Evolutionary conservation across 2,113 vertebrate genomes (phyloP).

Genomic region (Tragelaphus buxtoni): DNA sequence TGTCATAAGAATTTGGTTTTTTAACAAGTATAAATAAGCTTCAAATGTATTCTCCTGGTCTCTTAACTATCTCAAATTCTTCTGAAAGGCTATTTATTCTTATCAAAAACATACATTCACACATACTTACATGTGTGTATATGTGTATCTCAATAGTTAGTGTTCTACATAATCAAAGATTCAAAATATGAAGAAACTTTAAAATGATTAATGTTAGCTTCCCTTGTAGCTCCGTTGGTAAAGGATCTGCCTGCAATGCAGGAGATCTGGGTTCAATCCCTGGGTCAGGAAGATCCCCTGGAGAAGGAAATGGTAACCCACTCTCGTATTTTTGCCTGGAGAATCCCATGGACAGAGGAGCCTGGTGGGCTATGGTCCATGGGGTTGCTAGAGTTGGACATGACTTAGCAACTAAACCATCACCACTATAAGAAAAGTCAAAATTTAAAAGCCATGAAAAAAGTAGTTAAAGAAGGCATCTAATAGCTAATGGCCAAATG

Average conservation of each 20-base stretch:
- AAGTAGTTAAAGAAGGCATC: not conserved
- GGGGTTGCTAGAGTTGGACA: not conserved
- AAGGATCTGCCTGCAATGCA: not conserved
- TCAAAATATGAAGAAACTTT: conserved; percentile 28
- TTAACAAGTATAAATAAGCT: not conserved
- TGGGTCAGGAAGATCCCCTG: not conserved
- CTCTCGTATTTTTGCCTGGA: not conserved
- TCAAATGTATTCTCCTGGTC: not conserved
- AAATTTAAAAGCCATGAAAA: conserved; percentile 13
- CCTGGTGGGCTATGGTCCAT: not conserved
- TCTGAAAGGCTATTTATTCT: not conserved
- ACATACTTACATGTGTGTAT: not conserved
- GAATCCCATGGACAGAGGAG: not conserved
- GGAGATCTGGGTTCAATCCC: not conserved
- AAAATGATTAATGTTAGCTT: not conserved
- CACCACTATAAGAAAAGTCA: not conserved
- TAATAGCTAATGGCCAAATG: not conserved
- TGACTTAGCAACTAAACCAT: not conserved
- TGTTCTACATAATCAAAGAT: not conserved
- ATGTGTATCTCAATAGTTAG: not conserved
- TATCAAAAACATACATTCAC: not conserved
- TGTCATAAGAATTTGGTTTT: not conserved
- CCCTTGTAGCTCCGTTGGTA: not conserved
- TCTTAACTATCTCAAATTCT: not conserved
- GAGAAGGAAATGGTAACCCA: not conserved